Conservation (phyloP, 2,113 vertebrate genomes). For the Rhodinocichla rosea region DNA sequence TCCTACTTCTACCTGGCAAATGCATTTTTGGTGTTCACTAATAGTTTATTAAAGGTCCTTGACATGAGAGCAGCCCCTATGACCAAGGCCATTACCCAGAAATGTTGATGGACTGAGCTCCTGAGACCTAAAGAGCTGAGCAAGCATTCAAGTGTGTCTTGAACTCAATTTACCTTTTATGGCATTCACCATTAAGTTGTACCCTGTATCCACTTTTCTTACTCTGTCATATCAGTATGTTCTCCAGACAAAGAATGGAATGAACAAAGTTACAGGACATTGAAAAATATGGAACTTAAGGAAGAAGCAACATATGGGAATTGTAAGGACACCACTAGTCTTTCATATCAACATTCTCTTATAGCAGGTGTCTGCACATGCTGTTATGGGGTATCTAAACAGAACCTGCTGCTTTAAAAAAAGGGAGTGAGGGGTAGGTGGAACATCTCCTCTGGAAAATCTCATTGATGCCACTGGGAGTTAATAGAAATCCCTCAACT, state of each 20-base stretch:
- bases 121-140: neutral
- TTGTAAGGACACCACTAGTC: neutral
- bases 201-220: neutral
- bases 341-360: neutral
- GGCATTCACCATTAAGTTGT: neutral
- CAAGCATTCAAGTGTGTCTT: neutral
- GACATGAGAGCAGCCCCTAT: neutral
- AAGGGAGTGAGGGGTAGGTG: accelerated
- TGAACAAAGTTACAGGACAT: neutral
- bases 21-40: neutral
- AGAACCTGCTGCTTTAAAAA: neutral
- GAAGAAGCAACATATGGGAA: neutral
- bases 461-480: neutral
- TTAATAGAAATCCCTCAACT: neutral
- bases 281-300: neutral
- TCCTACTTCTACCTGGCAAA: neutral
- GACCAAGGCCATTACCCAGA: neutral
- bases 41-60: neutral
- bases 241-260: neutral
- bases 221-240: neutral
- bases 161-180: neutral
- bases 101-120: accelerated
- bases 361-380: neutral
- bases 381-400: neutral
- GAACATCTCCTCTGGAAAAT: neutral